These are phyloP conservation scores for Siderastrea siderea DNA, from an alignment of 92 coral and sea anemone genomes.

Conservation along the genomic window DNA sequence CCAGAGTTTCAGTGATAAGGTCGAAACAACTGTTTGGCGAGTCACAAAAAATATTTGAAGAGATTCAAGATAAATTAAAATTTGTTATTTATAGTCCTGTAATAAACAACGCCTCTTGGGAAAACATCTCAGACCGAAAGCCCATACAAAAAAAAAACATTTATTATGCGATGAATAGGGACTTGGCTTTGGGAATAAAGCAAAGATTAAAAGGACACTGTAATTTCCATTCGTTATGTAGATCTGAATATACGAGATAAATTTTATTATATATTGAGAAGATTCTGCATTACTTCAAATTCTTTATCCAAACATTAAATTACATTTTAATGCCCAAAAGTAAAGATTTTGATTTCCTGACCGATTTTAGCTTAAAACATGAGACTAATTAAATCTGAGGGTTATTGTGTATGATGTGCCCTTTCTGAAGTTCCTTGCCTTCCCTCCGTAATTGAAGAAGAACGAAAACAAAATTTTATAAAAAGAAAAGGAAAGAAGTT, in stretches of 20 bases:
- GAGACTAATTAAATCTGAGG: not conserved
- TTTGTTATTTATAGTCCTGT: not conserved
- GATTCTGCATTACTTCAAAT: not conserved
- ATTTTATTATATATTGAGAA: not conserved
- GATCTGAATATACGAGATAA: not conserved
- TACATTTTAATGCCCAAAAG: not conserved
- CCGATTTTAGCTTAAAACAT: not conserved
- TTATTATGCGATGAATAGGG: not conserved
- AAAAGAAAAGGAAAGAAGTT: not conserved
- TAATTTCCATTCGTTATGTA: not conserved
- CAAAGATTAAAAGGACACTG: not conserved
- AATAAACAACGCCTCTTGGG: constrained; percentile 3
- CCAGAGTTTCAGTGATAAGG: constrained; percentile 19
- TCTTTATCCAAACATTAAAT: not conserved
- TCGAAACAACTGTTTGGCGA: not conserved
- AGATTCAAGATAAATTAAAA: not conserved
- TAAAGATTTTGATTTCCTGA: not conserved
- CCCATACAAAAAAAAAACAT: not conserved
- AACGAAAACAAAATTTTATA: not conserved
- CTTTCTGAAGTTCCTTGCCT: not conserved
- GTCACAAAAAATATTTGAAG: constrained; percentile 27
- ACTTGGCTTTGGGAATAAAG: not conserved
- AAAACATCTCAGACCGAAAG: not conserved
- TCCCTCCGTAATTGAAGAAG: not conserved
- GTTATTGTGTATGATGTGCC: not conserved